Evolutionary conservation across 1,140 invertebrate species (phyloP), one percentile per base, ranked within the genome.

Genomic region (Micrasema longulum): DNA sequence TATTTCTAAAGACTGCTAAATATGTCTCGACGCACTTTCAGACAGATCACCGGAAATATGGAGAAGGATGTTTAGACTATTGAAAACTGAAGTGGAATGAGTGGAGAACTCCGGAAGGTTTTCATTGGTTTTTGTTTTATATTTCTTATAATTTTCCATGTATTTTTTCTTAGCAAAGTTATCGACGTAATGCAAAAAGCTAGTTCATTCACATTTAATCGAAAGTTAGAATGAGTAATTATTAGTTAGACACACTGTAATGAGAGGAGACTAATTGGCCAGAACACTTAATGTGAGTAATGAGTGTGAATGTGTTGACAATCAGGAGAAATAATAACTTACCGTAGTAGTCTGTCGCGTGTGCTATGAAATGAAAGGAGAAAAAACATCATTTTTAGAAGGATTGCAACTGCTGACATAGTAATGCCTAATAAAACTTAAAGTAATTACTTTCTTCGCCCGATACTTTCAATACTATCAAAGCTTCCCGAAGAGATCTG

Each of bases 331-430:
- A 91, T 89, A 89, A 89, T 88, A 89, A 96, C 96, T 98, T 95
- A 98, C 96, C 95, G 95, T 97, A 97, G 90, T 97, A 97, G 89
- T 97, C 95, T 89, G 96, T 95, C 82, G 95, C 93, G 90, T 97
- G 95, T 89, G 94, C 95, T 97, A 88, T 85, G 82, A 86, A 87
- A 88, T 84, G 88, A 88, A 87, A 87, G 88, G 90, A 88, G 85
- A 89, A 89, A 74, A 72, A 69, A 69, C 22, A 38, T 45, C 16
- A 4, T 60, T 50, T 64, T 77, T 63, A 74, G 64, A 47, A 11
- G 41, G 53, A 67, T 64, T 76, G 65, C 65, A 48, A 55, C 52
- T 55, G 52, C 52, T 55, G 31, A 55, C 26, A 16, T 20, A 48
- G 11, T 22, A 18, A 9, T n/a, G 47, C 26, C 7, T 4, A 4